Evolutionary conservation across 1,140 invertebrate species (phyloP), one percentile per base, ranked within the genome.

Genomic region (Eciton burchellii): DNA sequence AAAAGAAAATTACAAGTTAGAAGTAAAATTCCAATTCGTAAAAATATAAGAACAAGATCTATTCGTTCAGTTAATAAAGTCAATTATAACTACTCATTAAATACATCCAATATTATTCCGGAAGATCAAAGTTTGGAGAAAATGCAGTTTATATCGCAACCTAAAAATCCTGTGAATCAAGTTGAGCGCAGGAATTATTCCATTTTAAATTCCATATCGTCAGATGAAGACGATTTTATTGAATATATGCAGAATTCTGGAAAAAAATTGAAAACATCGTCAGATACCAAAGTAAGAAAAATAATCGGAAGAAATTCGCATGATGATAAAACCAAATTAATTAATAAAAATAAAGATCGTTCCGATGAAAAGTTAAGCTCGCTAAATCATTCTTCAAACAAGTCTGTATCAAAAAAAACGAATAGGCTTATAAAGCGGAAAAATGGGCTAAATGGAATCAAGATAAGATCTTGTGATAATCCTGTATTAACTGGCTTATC

Each of bases 201-300:
- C 26, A 2, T 70, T 68, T 79, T 70, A 57, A 29, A 0, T 56
- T 68, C 35, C 11, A 65, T 14, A 8, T 74, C 72, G 19, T 79
- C 74, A 3, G 74, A 79, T 4, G 74, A 79, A 29, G 49, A 68
- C 26, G 63, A 70, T 79, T 70, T 79, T 26, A 35, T 45, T 45
- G 11, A 9, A 45, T 56, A 41, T 6, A 45, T 79, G 45, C 49
- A 54, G 66, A 19, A 12, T 56, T 14, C 62, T 3, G 19, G 21
- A 21, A 79, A 79, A 57, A 68, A 4, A 8, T 68, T 3, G 26
- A 77, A 68, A 77, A 26, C 43, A 1, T 62, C 57, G 16, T 21
- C 0, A 49, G 4, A 74, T 14, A 41, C 29, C 21, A 9, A 72
- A 11, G 12, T 21, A 65, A 2, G 2, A 0, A 9, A 54, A 63